Evolutionary conservation across 2,888 invertebrate genomes (phyloP), one percentile per base, ranked within the genome.

Genomic region (Dermolepida albohirtum): DNA sequence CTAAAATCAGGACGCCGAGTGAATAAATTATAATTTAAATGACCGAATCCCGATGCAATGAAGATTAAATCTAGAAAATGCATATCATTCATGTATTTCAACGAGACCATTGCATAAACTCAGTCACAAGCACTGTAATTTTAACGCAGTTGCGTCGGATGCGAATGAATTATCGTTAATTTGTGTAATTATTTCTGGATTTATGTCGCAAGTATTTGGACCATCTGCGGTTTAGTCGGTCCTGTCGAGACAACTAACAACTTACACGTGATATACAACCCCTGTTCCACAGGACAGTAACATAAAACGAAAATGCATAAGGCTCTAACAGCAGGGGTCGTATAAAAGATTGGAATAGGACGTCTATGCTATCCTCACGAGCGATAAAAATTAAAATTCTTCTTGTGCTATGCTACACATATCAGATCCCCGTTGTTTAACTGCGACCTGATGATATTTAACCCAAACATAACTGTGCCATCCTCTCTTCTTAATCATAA

Each of bases 381-480:
- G 70, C 74, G 70, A 75, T 75, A 75, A 75, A 75, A 75, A 75
- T 75, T 75, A 75, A 75, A 75, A 75, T 74, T 73, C 74, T 71
- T 71, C 68, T 70, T 71, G 72, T 70, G 71, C 72, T 70, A 70
- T 71, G 73, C 72, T 73, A 75, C 75, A 75, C 74, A 74, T 74
- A 75, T 75, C 73, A 73, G 74, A 75, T 72, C 66, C 74, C 73
- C 69, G 74, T 75, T 74, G 74, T 74, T 71, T 71, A 70, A 70
- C 70, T 70, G 68, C 71, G 57, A 70, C 54, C 68, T 66, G 71
- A 66, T 70, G 71, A 71, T 71, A 72, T 73, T 73, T 73, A 69
- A 71, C 59, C 69, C 70, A 70, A 71, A 71, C 69, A 71, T 66
- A 73, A 72, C 70, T 65, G 68, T 70, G 70, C 69, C 70, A 68